Conservation (phyloP, 2,113 vertebrate genomes). For the Pontoporia blainvillei region DNA sequence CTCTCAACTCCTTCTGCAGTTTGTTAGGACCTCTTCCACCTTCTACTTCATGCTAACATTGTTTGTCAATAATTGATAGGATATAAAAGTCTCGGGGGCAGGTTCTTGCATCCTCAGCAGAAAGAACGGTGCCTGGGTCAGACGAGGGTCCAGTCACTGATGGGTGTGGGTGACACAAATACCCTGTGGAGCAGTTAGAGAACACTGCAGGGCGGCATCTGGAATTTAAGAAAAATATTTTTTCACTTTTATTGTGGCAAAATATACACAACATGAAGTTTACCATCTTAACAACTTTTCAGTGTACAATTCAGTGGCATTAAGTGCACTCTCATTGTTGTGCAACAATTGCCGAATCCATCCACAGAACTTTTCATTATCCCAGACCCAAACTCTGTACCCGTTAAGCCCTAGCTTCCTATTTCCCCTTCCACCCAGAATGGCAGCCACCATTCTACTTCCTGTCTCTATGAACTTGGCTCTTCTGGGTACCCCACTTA, state of each 20-base stretch:
- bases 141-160: not conserved
- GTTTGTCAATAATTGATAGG: not conserved
- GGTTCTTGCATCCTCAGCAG: not conserved
- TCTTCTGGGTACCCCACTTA: not conserved
- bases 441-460: not conserved
- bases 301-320: not conserved
- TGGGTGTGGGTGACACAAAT: not conserved
- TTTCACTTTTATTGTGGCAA: not conserved
- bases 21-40: not conserved
- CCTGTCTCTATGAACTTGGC: not conserved
- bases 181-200: not conserved
- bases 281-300: not conserved
- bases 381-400: not conserved
- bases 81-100: not conserved
- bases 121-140: not conserved
- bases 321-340: not conserved
- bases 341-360: not conserved
- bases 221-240: not conserved
- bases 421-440: not conserved
- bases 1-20: not conserved
- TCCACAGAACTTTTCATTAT: not conserved
- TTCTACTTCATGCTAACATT: not conserved
- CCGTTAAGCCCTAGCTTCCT: not conserved
- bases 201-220: not conserved
- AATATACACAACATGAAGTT: not conserved